A percentile compares a stretch with the other conserved stretches of the same genome.
phyloP scores from a whole-genome alignment of 2,888 invertebrate genomes.

The Anarsia innoxiella region DNA sequence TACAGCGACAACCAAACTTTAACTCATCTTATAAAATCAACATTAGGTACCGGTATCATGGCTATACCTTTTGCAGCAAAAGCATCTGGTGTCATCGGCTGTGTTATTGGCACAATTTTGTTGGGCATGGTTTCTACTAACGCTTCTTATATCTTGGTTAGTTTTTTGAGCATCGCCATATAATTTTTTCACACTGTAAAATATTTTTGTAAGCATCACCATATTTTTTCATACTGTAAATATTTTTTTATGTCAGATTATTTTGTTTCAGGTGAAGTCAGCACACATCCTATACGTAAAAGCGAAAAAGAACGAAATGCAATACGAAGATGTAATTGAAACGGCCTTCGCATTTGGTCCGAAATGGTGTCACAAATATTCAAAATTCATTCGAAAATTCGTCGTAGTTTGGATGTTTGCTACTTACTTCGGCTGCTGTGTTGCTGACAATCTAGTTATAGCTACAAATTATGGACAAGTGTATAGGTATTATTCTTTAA shows the following conservation, averaged over 20 bases:
- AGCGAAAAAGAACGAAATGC: no score
- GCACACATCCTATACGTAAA: conserved; percentile 10
- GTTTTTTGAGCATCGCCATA: background rate
- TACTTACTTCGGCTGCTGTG: conserved; percentile 16
- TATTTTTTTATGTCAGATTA: no score
- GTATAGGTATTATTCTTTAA: conserved; percentile 5
- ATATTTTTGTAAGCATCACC: no score
- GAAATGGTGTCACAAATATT: no score
- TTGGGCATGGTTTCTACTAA: conserved; percentile 89
- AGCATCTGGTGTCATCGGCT: conserved; percentile 88
- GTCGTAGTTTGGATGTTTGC: no score
- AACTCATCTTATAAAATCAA: conserved; percentile 90
- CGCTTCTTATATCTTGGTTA: conserved; percentile 89
- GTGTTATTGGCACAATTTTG: conserved; percentile 82
- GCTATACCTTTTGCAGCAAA: conserved; percentile 87
- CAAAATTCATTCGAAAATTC: no score
- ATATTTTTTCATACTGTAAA: no score
- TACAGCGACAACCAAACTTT: conserved; percentile 85
- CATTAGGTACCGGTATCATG: conserved; percentile 91
- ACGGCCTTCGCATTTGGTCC: no score
- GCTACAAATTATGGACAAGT: conserved; percentile 16
- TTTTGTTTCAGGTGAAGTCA: conserved; percentile 3
- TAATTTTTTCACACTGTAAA: background rate
- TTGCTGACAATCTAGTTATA: conserved; percentile 13
- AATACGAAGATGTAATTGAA: no score